Conservation (phyloP, 2,888 invertebrate genomes). For the Ypsolopha scabrella region DNA sequence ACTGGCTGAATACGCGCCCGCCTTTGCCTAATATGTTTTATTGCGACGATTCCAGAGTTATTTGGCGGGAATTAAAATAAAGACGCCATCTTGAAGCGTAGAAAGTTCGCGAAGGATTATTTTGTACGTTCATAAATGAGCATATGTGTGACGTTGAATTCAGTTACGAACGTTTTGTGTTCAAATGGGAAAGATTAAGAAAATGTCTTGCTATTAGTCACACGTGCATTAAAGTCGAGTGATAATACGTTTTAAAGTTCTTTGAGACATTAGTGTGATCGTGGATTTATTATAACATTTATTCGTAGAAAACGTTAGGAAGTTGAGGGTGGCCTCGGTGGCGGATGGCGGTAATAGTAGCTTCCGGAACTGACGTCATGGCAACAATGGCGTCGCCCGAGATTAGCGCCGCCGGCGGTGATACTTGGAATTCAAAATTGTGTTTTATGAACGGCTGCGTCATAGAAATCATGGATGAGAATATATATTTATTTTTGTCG, state of each 20-base stretch:
- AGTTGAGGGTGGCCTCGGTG: background rate
- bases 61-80: conserved; percentile 32
- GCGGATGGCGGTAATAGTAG: conserved; percentile 2
- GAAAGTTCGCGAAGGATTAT: conserved; percentile 35
- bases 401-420: conserved; percentile 6
- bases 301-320: background rate
- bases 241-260: conserved; percentile 1
- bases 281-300: background rate
- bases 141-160: conserved; percentile 16
- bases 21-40: conserved; percentile 32
- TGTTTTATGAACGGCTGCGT: no score
- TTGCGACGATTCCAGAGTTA: conserved; percentile 21
- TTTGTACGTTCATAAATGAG: conserved; percentile 1
- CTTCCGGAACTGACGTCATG: conserved; percentile 32
- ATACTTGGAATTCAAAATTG: background rate
- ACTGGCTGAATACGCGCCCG: conserved; percentile 8
- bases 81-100: conserved; percentile 29
- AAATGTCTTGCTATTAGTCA: conserved; percentile 32
- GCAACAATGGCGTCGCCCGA: conserved; percentile 30
- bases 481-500: no score
- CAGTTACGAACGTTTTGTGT: conserved; percentile 22
- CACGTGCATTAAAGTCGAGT: conserved; percentile 6
- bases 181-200: conserved; percentile 10
- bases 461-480: no score
- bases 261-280: background rate